phyloP scores from a whole-genome alignment of 2,113 vertebrate species.

The Actenoides lindsayi region DNA sequence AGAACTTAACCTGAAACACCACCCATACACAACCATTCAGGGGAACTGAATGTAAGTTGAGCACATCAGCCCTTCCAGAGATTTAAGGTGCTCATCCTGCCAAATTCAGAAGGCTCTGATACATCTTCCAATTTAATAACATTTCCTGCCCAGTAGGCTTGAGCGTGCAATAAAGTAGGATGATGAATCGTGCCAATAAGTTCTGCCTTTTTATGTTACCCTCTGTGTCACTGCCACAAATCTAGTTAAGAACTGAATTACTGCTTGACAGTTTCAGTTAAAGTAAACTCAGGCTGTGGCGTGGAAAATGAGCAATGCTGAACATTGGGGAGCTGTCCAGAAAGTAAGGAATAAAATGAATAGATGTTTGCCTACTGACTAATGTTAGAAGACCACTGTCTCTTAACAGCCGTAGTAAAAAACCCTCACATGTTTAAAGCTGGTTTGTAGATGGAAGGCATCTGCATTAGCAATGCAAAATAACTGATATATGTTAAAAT shows the following conservation, averaged over 20 bases:
- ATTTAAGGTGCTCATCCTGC: slow-evolving; percentile 14
- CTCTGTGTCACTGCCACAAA: slow-evolving; percentile 30
- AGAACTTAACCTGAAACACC: not conserved
- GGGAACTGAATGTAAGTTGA: not conserved
- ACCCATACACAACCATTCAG: not conserved
- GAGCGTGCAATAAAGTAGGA: not conserved
- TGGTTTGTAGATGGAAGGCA: not conserved
- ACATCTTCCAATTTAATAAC: slow-evolving; percentile 24
- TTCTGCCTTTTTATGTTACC: slow-evolving; percentile 33
- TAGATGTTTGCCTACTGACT: not conserved
- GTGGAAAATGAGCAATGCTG: not conserved
- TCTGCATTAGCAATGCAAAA: not conserved
- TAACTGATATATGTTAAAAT: not conserved
- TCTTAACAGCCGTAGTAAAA: not conserved
- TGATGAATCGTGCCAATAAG: slow-evolving; percentile 18
- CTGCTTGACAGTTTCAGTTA: slow-evolving; percentile 5
- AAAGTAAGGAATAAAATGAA: not conserved
- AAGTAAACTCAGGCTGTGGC: slow-evolving; percentile 12
- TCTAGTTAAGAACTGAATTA: slow-evolving; percentile 49
- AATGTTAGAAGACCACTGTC: not conserved
- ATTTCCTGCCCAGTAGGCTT: not conserved
- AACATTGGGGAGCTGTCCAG: not conserved
- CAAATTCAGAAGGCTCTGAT: not conserved
- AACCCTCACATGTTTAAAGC: not conserved
- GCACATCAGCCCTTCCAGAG: not conserved